These are phyloP conservation scores for Catharus fuscescens DNA, from an alignment of 2,113 vertebrate genomes.

Conservation along the genomic window DNA sequence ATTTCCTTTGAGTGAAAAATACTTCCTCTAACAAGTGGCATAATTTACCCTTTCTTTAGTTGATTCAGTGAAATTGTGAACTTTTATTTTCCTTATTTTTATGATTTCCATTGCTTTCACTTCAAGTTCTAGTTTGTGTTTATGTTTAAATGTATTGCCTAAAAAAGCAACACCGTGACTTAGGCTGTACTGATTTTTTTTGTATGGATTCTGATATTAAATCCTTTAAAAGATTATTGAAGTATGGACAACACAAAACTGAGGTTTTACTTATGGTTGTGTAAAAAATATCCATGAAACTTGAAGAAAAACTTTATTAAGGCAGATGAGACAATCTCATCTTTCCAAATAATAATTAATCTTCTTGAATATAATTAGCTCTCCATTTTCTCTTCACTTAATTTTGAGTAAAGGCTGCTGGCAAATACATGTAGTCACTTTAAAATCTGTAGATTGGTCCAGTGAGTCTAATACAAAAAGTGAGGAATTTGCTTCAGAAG, in stretches of 20 bases:
- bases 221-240: not conserved
- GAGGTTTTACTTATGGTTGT: not conserved
- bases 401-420: not conserved
- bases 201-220: not conserved
- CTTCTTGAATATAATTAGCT: not conserved
- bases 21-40: not conserved
- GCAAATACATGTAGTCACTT: not conserved
- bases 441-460: not conserved
- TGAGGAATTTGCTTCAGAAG: not conserved
- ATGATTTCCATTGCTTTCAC: not conserved
- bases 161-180: not conserved
- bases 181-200: not conserved
- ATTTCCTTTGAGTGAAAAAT: not conserved
- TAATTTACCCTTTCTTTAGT: not conserved
- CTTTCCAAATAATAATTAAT: not conserved
- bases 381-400: not conserved
- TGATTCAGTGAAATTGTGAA: not conserved
- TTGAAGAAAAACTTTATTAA: not conserved
- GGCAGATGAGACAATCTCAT: not conserved
- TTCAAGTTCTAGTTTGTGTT: not conserved
- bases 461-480: not conserved
- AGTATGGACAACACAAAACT: not conserved
- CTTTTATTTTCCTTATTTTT: not conserved
- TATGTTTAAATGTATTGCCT: not conserved
- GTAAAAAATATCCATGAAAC: not conserved